A percentile compares a stretch with the other conserved stretches of the same genome.
Evolutionary conservation across 2,113 vertebrate species (phyloP).

Genomic region (Neolamprologus modestus): DNA sequence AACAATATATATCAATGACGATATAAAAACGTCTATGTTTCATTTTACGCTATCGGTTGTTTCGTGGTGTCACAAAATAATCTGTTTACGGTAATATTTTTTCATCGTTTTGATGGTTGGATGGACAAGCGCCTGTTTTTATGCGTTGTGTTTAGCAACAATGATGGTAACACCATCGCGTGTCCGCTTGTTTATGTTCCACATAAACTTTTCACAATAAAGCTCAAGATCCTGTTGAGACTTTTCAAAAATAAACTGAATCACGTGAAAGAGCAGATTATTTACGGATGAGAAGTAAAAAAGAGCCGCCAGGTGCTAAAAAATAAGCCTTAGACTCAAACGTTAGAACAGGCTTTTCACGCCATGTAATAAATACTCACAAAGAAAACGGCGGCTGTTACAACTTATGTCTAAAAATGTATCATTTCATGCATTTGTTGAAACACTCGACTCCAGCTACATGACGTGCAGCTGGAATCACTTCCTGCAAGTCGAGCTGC

Average conservation of each 20-base stretch:
- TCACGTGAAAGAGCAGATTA: background rate
- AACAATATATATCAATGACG: background rate
- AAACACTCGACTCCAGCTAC: no score
- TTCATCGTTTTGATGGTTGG: accelerated
- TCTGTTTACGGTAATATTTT: background rate
- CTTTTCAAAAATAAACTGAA: background rate
- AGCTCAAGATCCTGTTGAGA: background rate
- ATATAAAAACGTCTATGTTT: background rate
- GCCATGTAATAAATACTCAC: accelerated
- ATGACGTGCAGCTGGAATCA: no score
- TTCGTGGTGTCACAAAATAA: background rate
- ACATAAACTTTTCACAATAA: background rate
- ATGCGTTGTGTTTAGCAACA: accelerated
- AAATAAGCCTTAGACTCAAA: no score
- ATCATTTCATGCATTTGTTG: no score
- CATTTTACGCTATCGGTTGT: background rate
- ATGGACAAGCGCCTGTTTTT: background rate
- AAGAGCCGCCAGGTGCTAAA: no score
- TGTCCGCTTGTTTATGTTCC: background rate
- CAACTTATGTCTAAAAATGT: no score
- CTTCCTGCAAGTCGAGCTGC: no score
- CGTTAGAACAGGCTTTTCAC: no score
- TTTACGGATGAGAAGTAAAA: background rate
- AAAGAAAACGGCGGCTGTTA: no score
- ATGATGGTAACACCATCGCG: accelerated